Evolutionary conservation across 2,888 invertebrate species (phyloP).

Genomic region (Nyleta sp.): DNA sequence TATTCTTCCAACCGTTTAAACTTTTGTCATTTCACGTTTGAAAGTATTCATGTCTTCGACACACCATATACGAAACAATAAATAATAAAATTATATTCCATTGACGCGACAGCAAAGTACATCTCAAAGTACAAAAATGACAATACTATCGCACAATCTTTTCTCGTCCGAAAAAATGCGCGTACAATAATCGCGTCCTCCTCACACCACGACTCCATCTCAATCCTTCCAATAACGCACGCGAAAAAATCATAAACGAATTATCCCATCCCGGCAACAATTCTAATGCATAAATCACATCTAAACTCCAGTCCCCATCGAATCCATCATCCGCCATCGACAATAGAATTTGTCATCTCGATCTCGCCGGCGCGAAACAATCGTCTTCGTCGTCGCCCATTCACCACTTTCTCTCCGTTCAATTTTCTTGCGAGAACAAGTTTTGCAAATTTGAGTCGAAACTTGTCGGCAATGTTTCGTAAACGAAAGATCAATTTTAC

Average conservation of each 20-base stretch:
- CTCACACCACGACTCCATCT: slow-evolving; percentile 19
- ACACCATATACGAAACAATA: slow-evolving; percentile 23
- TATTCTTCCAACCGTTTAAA: no score
- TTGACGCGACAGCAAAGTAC: not conserved
- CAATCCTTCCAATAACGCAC: slow-evolving; percentile 25
- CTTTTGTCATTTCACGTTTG: no score
- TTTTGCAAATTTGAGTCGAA: no score
- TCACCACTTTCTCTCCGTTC: slow-evolving; percentile 44
- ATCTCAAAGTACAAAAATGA: slow-evolving; percentile 20
- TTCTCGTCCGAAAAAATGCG: slow-evolving; percentile 9
- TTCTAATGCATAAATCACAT: slow-evolving; percentile 54
- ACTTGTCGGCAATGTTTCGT: no score
- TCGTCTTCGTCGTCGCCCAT: slow-evolving; percentile 17
- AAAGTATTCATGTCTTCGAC: no score
- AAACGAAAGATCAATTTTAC: no score
- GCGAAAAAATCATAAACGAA: slow-evolving; percentile 44
- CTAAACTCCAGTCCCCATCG: slow-evolving; percentile 24
- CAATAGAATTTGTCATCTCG: slow-evolving; percentile 59
- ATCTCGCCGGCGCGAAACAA: slow-evolving; percentile 46
- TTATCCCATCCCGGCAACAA: slow-evolving; percentile 33
- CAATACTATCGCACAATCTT: slow-evolving; percentile 51
- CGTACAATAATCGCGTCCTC: slow-evolving; percentile 31
- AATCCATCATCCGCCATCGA: slow-evolving; percentile 52
- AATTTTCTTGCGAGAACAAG: not conserved
- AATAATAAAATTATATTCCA: slow-evolving; percentile 36